Conservation (phyloP, 2,113 vertebrate genomes). For the Engystomops pustulosus region DNA sequence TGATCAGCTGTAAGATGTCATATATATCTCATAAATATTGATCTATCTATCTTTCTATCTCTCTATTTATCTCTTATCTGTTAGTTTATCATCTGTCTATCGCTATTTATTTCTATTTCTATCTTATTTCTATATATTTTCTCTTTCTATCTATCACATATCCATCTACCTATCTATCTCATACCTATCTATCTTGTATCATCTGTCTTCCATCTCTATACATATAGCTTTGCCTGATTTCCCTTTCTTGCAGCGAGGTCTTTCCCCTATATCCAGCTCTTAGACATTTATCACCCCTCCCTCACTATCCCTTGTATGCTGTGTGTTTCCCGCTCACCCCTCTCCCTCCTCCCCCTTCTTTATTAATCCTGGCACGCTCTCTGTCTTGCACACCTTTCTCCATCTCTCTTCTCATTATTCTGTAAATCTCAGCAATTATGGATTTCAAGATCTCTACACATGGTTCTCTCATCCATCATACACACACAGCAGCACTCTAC, state of each 20-base stretch:
- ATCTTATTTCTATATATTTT: neutral
- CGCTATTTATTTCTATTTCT: neutral
- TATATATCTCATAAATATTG: neutral
- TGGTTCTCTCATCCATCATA: neutral
- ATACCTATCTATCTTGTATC: neutral
- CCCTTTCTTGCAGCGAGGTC: neutral
- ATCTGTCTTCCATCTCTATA: neutral
- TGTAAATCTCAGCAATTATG: conserved; percentile 35
- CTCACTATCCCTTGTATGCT: conserved; percentile 21
- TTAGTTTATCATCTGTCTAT: neutral
- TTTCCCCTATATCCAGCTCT: neutral
- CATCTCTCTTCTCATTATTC: conserved; percentile 28
- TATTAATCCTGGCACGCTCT: conserved; percentile 58
- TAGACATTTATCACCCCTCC: neutral
- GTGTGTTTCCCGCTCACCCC: conserved; percentile 27
- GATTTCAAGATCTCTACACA: conserved; percentile 1
- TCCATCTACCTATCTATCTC: neutral
- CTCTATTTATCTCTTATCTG: neutral
- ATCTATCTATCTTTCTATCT: conserved; percentile 1
- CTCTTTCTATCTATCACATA: neutral
- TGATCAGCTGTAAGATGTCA: too few relatives aligned
- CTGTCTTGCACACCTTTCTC: conserved; percentile 49
- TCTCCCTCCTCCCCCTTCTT: conserved; percentile 42
- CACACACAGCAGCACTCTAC: neutral
- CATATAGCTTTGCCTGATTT: neutral